These are phyloP conservation scores for Montipora efflorescens DNA, from an alignment of 64 coral and sea anemone genomes.

Conservation along the genomic window DNA sequence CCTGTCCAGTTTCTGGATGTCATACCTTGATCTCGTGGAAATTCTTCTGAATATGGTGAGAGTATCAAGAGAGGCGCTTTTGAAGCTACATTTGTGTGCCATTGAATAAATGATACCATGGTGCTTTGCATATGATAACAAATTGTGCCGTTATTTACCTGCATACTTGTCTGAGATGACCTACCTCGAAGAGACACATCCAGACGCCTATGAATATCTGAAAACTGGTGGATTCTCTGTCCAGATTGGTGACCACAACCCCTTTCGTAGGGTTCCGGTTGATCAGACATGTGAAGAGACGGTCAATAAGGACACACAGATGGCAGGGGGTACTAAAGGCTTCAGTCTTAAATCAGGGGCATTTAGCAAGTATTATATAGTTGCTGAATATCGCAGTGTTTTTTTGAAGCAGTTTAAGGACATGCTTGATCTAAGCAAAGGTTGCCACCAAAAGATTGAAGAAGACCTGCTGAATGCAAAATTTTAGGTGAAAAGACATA, in stretches of 20 bases:
- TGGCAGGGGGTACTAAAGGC: too few species aligned
- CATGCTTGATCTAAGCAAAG: conserved; percentile 38
- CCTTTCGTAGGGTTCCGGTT: too few species aligned
- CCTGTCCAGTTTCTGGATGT: conserved; percentile 65
- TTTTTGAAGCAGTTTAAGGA: conserved; percentile 63
- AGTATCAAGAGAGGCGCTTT: conserved; percentile 59
- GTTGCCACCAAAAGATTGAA: conserved; percentile 3
- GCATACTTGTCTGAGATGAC: conserved; percentile 57
- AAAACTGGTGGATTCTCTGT: too few species aligned
- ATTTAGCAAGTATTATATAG: conserved; percentile 63
- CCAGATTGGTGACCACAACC: too few species aligned
- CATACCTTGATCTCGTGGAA: conserved; percentile 64
- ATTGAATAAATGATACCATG: conserved; percentile 66
- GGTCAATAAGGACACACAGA: too few species aligned
- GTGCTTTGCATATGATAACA: conserved; percentile 67
- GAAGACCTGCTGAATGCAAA: not conserved
- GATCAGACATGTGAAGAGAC: too few species aligned
- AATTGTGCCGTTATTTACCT: conserved; percentile 74
- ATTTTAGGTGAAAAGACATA: too few species aligned
- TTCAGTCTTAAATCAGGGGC: too few species aligned
- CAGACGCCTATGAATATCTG: too few species aligned
- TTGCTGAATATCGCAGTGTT: conserved; percentile 66
- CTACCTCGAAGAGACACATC: not conserved
- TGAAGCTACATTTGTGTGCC: conserved; percentile 64
- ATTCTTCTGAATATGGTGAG: conserved; percentile 54